phyloP scores from a whole-genome alignment of 2,888 invertebrate genomes.

The Metalampra italica region DNA sequence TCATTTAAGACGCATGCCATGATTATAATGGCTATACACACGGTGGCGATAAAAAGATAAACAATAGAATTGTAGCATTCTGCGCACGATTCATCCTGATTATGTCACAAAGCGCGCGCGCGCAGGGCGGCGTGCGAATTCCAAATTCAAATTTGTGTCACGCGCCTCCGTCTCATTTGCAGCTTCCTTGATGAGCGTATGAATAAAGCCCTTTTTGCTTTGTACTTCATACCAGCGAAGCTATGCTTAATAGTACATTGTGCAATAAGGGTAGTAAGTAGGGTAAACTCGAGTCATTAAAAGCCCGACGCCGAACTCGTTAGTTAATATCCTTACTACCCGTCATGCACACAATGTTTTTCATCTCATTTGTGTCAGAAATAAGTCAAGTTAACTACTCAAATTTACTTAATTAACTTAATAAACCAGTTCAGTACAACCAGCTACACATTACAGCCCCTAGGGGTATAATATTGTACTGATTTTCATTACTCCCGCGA shows the following conservation, averaged over 20 bases:
- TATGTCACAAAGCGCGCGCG: slow-evolving; percentile 34
- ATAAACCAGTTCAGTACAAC: too few species aligned
- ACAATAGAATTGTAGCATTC: slow-evolving; percentile 37
- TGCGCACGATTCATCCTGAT: slow-evolving; percentile 32
- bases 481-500: too few species aligned
- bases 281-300: too few species aligned
- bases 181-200: slow-evolving; percentile 2
- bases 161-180: slow-evolving; percentile 25
- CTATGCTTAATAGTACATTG: neutral
- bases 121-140: slow-evolving; percentile 17
- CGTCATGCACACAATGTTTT: too few species aligned
- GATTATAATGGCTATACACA: slow-evolving; percentile 7
- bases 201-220: slow-evolving; percentile 2
- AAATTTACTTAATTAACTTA: too few species aligned
- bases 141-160: slow-evolving; percentile 34
- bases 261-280: too few species aligned
- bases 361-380: too few species aligned
- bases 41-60: slow-evolving; percentile 23
- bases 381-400: too few species aligned
- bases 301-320: too few species aligned
- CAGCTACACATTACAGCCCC: too few species aligned
- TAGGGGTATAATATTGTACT: too few species aligned
- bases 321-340: too few species aligned
- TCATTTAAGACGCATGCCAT: neutral
- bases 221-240: neutral